phyloP scores from a whole-genome alignment of 2,797 vertebrate species.

The Halcyon smyrnensis region DNA sequence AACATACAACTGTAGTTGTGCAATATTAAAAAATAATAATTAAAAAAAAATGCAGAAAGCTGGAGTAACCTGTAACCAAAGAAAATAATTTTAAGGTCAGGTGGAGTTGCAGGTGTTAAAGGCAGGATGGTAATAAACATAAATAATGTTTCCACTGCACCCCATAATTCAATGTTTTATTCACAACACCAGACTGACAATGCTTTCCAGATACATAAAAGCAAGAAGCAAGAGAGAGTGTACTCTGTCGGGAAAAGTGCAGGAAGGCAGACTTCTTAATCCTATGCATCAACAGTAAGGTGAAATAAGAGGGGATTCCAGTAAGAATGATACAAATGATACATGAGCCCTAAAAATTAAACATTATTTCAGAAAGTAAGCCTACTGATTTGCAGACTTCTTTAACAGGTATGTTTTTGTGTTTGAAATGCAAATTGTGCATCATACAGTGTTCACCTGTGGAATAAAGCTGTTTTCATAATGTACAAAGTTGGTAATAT shows the following conservation, averaged over 20 bases:
- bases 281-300: neutral
- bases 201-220: neutral
- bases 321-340: neutral
- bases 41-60: neutral
- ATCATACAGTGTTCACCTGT: neutral
- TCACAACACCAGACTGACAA: neutral
- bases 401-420: neutral
- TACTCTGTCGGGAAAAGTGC: neutral
- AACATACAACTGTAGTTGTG: neutral
- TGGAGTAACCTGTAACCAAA: neutral
- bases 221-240: too few relatives aligned
- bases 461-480: neutral
- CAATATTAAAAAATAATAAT: neutral
- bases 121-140: neutral
- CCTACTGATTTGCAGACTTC: neutral
- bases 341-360: neutral
- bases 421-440: neutral
- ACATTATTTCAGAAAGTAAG: neutral
- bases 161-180: neutral
- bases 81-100: neutral
- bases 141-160: neutral
- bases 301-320: neutral
- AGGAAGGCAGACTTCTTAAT: neutral
- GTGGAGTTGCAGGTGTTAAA: neutral
- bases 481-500: neutral